These are phyloP conservation scores for Gorsachius magnificus DNA, from an alignment of 2,797 vertebrate genomes.

Conservation along the genomic window DNA sequence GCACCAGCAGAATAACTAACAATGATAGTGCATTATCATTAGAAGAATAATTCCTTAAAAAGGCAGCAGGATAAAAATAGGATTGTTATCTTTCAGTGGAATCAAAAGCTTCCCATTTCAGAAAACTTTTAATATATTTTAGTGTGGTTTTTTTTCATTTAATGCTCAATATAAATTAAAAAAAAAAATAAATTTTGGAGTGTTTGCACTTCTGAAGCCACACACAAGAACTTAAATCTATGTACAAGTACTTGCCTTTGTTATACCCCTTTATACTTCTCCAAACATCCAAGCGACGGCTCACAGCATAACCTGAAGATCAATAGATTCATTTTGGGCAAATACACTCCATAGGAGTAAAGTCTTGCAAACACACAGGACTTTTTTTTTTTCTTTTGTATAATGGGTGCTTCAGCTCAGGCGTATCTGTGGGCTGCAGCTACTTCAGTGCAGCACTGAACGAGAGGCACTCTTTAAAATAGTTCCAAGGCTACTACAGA, in stretches of 20 bases:
- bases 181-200: not conserved
- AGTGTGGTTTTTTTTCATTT: not conserved
- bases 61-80: not conserved
- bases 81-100: not conserved
- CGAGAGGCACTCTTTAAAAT: not conserved
- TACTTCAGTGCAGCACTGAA: not conserved
- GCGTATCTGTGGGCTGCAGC: not conserved
- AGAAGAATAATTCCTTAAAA: slow-evolving; percentile 6
- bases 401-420: not conserved
- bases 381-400: not conserved
- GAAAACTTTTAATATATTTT: not conserved
- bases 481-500: not conserved
- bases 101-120: not conserved
- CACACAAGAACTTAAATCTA: not conserved
- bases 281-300: not conserved
- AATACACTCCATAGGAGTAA: not conserved
- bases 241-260: not conserved
- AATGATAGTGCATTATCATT: not conserved
- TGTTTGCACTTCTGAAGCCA: not conserved
- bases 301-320: not conserved
- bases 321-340: not conserved
- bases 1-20: not conserved
- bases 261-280: not conserved
- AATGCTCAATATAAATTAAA: not conserved
- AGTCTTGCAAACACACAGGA: not conserved